Evolutionary conservation across 64 coral and sea anemone species (phyloP).

Genomic region (Stylophora pistillata): DNA sequence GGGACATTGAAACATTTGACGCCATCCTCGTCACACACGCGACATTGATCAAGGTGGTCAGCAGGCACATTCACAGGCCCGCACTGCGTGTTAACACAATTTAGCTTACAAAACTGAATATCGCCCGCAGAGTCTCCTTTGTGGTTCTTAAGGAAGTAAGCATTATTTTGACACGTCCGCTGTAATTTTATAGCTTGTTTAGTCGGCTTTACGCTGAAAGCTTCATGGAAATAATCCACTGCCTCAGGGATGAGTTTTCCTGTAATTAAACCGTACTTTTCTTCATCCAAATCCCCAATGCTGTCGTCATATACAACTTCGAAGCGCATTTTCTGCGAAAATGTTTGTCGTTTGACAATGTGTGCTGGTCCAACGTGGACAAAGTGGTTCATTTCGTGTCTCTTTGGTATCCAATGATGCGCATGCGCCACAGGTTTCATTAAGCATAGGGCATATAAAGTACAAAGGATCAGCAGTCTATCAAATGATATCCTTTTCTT

Average conservation of each 20-base stretch:
- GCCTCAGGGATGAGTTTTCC: slow-evolving; percentile 95
- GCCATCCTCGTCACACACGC: slow-evolving; percentile 80
- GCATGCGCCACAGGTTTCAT: slow-evolving; percentile 44
- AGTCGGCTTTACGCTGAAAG: slow-evolving; percentile 70
- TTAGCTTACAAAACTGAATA: slow-evolving; percentile 85
- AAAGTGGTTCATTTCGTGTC: slow-evolving; percentile 85
- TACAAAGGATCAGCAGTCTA: slow-evolving; percentile 20
- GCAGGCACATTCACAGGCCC: slow-evolving; percentile 78
- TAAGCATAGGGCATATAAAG: slow-evolving; percentile 10
- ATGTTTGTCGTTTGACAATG: slow-evolving; percentile 54
- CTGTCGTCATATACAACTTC: slow-evolving; percentile 90
- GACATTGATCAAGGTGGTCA: slow-evolving; percentile 87
- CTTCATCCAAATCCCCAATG: slow-evolving; percentile 40
- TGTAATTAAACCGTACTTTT: slow-evolving; percentile 63
- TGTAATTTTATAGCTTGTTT: slow-evolving; percentile 72
- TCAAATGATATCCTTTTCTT: background rate
- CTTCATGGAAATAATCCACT: slow-evolving; percentile 78
- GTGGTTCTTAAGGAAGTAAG: slow-evolving; percentile 87
- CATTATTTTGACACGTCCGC: slow-evolving; percentile 79
- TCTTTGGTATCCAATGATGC: slow-evolving; percentile 86
- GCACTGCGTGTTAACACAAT: slow-evolving; percentile 88
- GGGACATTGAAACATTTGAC: slow-evolving; percentile 66
- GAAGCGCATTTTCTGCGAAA: slow-evolving; percentile 88
- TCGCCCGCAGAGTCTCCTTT: slow-evolving; percentile 63
- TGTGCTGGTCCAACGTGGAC: slow-evolving; percentile 73